Conservation (phyloP, 1,140 invertebrate genomes). For the Cydia splendana region DNA sequence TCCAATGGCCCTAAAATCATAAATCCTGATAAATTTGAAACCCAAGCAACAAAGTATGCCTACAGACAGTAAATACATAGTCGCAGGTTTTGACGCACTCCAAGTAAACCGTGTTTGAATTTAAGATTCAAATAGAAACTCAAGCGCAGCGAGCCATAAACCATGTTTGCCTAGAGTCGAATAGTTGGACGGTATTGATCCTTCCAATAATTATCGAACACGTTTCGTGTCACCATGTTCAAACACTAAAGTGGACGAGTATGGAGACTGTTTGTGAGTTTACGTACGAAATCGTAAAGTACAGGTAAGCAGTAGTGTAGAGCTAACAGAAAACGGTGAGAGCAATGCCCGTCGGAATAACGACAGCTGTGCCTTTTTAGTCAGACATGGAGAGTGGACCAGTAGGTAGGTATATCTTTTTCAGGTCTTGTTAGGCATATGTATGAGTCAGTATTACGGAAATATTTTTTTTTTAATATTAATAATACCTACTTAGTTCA, state of each 20-base stretch:
- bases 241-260: constrained; percentile 68
- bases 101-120: constrained; percentile 66
- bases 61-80: too few relatives aligned
- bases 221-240: constrained; percentile 77
- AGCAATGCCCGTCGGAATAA: constrained; percentile 44
- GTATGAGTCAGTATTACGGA: too few relatives aligned
- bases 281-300: constrained; percentile 68
- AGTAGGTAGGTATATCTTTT: constrained; percentile 3
- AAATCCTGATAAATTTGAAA: too few relatives aligned
- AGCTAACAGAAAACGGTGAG: constrained; percentile 68
- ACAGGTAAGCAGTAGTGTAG: constrained; percentile 68
- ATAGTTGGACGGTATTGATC: constrained; percentile 77
- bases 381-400: background rate
- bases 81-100: constrained; percentile 42
- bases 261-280: constrained; percentile 70
- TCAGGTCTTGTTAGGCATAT: background rate
- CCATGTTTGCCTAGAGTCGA: constrained; percentile 71
- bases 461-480: background rate
- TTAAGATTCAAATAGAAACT: constrained; percentile 76
- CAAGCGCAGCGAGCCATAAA: constrained; percentile 65
- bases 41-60: too few relatives aligned
- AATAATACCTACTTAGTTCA: background rate
- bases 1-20: too few relatives aligned
- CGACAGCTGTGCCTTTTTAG: constrained; percentile 23
- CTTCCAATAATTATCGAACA: constrained; percentile 80